Conservation (phyloP, 2,113 vertebrate species). For the Peromyscus polionotus region DNA sequence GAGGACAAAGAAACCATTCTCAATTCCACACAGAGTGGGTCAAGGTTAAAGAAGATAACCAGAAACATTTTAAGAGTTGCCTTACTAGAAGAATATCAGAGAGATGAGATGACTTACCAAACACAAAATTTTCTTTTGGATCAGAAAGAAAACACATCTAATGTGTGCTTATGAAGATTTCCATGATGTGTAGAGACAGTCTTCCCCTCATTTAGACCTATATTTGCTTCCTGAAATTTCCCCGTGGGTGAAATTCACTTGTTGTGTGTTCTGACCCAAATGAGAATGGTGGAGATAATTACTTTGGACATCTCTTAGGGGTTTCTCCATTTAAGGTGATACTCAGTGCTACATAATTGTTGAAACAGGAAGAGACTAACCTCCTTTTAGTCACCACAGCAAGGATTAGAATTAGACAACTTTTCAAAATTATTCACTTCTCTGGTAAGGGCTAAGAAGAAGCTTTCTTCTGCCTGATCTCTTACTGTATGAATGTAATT, state of each 20-base stretch:
- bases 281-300: constrained; percentile 5
- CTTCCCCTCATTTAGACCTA: background rate
- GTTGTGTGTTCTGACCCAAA: background rate
- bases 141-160: background rate
- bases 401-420: background rate
- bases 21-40: background rate
- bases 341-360: background rate
- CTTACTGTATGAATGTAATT: background rate
- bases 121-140: background rate
- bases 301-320: background rate
- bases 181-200: background rate
- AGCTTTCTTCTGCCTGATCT: background rate
- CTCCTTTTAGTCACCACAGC: background rate
- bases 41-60: background rate
- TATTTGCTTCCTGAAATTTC: background rate
- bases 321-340: background rate
- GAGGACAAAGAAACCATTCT: background rate
- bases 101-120: constrained; percentile 22
- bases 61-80: background rate
- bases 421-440: background rate
- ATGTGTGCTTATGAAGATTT: background rate
- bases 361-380: background rate
- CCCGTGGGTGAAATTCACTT: constrained; percentile 48
- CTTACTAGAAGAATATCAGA: background rate
- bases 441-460: background rate